Conservation (phyloP, 1,140 invertebrate genomes). For the Drosophila parvula region DNA sequence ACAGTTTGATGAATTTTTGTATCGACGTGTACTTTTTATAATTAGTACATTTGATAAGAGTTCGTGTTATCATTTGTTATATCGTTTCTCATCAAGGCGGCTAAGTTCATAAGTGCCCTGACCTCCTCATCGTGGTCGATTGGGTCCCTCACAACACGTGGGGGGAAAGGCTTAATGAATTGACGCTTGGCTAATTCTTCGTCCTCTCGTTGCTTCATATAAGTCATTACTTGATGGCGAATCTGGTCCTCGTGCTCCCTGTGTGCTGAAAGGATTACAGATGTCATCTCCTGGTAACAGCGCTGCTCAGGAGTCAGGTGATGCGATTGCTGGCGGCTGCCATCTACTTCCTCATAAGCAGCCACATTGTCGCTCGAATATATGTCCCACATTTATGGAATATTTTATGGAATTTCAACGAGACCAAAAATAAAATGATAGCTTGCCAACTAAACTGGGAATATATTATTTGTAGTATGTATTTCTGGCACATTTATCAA, state of each 20-base stretch:
- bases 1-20: background rate
- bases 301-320: background rate
- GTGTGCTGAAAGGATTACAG: conserved; percentile 36
- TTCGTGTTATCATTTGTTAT: conserved; percentile 1
- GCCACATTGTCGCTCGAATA: conserved; percentile 28
- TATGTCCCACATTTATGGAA: conserved; percentile 1
- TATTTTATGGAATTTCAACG: conserved; percentile 7
- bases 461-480: background rate
- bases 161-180: background rate
- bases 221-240: conserved; percentile 17
- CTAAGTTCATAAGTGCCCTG: background rate
- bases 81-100: background rate
- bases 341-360: conserved; percentile 48
- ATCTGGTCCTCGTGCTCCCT: conserved; percentile 41
- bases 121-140: background rate
- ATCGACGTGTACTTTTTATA: background rate
- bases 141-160: background rate
- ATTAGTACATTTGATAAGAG: background rate
- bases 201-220: conserved; percentile 26
- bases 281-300: conserved; percentile 5
- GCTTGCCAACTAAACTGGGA: background rate
- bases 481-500: background rate
- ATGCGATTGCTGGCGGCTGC: background rate
- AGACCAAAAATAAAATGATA: background rate
- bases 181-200: conserved; percentile 2